Evolutionary conservation across 2,888 invertebrate genomes (phyloP).

Genomic region (Tuberolachnus salignus): DNA sequence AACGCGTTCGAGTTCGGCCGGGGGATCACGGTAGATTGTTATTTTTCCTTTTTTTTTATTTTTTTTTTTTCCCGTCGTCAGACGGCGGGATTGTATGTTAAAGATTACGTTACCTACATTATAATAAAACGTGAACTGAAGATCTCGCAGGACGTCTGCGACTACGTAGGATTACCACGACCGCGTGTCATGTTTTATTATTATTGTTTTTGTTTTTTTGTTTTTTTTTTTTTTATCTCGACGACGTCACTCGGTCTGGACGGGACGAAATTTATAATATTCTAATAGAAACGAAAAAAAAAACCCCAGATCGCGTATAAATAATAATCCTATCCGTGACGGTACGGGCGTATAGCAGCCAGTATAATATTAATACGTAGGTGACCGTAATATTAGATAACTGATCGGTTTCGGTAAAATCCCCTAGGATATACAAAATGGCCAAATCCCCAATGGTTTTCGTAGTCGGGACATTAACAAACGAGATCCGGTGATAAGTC

Average conservation of each 20-base stretch:
- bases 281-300: constrained; percentile 18
- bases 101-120: background rate
- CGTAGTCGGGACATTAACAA: no score
- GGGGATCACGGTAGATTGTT: background rate
- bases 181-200: background rate
- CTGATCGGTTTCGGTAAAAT: no score
- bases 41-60: no score
- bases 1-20: background rate
- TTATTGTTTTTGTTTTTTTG: no score
- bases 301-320: background rate
- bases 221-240: background rate
- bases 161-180: constrained; percentile 7
- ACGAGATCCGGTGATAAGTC: no score
- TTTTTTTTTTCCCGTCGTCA: background rate
- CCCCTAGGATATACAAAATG: no score
- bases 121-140: no score
- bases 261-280: background rate
- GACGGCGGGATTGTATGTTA: constrained; percentile 2
- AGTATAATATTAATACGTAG: no score
- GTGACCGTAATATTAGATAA: no score
- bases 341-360: no score
- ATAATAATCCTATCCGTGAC: background rate
- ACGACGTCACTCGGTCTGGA: background rate
- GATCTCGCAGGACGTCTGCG: background rate
- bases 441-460: no score